Evolutionary conservation across 2,797 vertebrate genomes (phyloP).

Genomic region (Graptemys geographica): DNA sequence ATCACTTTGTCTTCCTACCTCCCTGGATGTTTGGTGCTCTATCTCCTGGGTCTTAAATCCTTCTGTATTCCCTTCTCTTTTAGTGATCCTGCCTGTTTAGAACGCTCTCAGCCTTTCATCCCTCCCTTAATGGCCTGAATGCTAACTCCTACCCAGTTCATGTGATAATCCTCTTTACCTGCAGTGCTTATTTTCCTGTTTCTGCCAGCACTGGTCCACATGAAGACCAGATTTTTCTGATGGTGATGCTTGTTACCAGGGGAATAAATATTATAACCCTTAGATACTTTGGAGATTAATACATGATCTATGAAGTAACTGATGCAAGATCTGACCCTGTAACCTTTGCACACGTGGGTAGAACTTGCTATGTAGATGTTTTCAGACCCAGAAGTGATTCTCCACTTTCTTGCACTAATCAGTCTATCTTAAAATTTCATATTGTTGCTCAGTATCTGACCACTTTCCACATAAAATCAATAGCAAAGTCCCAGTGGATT

Average conservation of each 20-base stretch:
- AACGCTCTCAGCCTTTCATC: no score
- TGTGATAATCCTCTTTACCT: no score
- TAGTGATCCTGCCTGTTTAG: no score
- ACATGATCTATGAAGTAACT: neutral
- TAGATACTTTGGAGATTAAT: neutral
- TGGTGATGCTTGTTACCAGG: neutral
- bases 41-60: neutral
- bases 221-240: neutral
- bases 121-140: no score
- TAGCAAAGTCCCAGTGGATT: neutral
- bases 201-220: no score
- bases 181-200: no score
- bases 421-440: neutral
- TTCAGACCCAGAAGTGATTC: neutral
- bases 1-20: no score
- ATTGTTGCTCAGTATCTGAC: neutral
- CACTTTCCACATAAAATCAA: neutral
- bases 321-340: no score
- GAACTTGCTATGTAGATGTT: neutral
- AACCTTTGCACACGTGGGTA: no score
- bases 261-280: neutral
- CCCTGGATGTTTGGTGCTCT: neutral
- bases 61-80: no score
- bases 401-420: neutral
- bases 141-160: no score